Evolutionary conservation across 2,797 vertebrate genomes (phyloP), one percentile per base, ranked within the genome.

Genomic region (Phoxinus dragarum): DNA sequence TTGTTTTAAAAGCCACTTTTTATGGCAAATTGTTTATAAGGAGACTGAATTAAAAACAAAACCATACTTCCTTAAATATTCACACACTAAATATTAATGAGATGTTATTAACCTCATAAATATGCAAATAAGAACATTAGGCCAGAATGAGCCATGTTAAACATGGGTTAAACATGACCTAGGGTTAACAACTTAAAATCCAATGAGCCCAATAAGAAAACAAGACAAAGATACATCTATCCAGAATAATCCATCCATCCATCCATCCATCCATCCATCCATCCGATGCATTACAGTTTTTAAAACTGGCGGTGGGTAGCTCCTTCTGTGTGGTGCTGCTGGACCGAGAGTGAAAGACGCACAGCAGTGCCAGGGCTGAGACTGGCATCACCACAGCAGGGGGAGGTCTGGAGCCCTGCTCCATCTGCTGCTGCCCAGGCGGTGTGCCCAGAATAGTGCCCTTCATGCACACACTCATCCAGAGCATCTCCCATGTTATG

Each of bases 391-490:
- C 71, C 85, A 82, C 86, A 86, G 82, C 81, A 75, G 82, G 74
- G 86, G 82, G 85, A 87, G 88, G 86, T 88, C 87, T 89, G 82
- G 80, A 89, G 71, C 82, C 74, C 68, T 61, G 80, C 77, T 86
- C 87, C 89, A 89, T 89, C 89, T 89, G 85, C 85, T 89, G 80
- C 85, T 80, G 73, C 71, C 81, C 85, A 88, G 89, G 89, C 87
- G 31, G 27, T 66, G 75, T 82, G 89, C 89, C 87, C 89, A 89
- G 89, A 89, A 84, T 72, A 78, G 5, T 36, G 14, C 47, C 69
- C 40, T 73, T 64, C 77, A 82, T 67, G 42, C 64, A 81, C 71
- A 76, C 64, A 81, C 34, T 75, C 81, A 75, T 67, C 31, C 78
- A 80, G 78, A 80, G 66, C 44, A 68, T 52, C 78, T 67, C 61